Conservation (phyloP, 1,140 invertebrate genomes). For the Ceratosolen solmsi region DNA sequence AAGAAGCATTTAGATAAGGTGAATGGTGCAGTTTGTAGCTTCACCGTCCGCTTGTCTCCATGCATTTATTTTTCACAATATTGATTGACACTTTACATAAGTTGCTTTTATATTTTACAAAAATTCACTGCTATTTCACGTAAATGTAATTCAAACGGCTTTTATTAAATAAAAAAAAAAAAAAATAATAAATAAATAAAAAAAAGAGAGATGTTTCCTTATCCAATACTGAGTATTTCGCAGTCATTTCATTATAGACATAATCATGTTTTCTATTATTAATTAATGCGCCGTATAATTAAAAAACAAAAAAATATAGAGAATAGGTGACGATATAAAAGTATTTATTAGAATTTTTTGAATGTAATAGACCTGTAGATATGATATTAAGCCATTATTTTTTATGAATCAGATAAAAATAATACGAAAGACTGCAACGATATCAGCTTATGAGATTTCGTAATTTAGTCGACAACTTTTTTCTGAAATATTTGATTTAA, state of each 20-base stretch:
- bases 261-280: not conserved
- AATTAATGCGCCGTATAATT: not conserved
- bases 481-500: constrained; percentile 2
- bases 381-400: not conserved
- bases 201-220: no score
- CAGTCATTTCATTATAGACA: no score
- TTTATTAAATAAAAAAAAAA: no score
- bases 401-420: constrained; percentile 16
- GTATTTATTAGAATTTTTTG: not conserved
- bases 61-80: not conserved
- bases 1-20: not conserved
- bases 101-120: not conserved
- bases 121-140: not conserved
- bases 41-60: not conserved
- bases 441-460: not conserved
- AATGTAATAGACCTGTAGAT: not conserved
- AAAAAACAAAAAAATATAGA: no score
- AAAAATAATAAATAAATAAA: no score
- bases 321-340: not conserved
- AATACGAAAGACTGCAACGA: not conserved
- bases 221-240: no score
- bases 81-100: constrained; percentile 1
- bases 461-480: not conserved
- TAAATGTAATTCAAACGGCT: not conserved
- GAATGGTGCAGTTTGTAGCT: not conserved